These are phyloP conservation scores for Ophioderma brevispina DNA, from an alignment of 35 echinoderm and acorn worm species.

Conservation along the genomic window DNA sequence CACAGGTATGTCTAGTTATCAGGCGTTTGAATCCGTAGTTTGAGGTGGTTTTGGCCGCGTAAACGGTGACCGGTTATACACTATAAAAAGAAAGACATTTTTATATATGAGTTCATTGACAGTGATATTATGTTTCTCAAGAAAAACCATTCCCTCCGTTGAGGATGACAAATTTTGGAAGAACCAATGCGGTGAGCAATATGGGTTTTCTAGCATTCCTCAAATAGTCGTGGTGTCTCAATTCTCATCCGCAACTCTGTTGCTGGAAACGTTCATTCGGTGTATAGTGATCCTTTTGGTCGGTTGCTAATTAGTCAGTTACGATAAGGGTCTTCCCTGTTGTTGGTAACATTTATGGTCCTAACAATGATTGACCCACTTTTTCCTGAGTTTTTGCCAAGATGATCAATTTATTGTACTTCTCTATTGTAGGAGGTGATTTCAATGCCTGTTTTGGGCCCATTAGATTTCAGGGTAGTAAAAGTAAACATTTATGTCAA, in stretches of 20 bases:
- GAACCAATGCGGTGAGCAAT: conserved; percentile 17
- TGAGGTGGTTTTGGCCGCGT: too few species aligned
- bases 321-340: not conserved
- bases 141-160: conserved; percentile 8
- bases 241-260: conserved; percentile 22
- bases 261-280: not conserved
- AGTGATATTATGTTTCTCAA: conserved; percentile 35
- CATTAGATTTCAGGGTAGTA: too few species aligned
- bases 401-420: conserved; percentile 32
- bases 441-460: too few species aligned
- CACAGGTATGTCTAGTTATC: too few species aligned
- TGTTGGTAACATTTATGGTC: conserved; percentile 32
- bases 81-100: conserved; percentile 27
- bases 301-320: conserved; percentile 6
- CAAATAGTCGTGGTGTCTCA: conserved; percentile 24
- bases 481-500: too few species aligned
- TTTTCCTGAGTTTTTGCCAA: conserved; percentile 34
- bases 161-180: conserved; percentile 35
- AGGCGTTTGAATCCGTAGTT: too few species aligned
- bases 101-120: conserved; percentile 28
- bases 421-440: too few species aligned
- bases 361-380: conserved; percentile 30
- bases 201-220: conserved; percentile 36
- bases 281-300: conserved; percentile 21
- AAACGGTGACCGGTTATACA: too few species aligned